Evolutionary conservation across 2,113 vertebrate genomes (phyloP), one percentile per base, ranked within the genome.

Genomic region (Sinocyclocheilus anophthalmus): DNA sequence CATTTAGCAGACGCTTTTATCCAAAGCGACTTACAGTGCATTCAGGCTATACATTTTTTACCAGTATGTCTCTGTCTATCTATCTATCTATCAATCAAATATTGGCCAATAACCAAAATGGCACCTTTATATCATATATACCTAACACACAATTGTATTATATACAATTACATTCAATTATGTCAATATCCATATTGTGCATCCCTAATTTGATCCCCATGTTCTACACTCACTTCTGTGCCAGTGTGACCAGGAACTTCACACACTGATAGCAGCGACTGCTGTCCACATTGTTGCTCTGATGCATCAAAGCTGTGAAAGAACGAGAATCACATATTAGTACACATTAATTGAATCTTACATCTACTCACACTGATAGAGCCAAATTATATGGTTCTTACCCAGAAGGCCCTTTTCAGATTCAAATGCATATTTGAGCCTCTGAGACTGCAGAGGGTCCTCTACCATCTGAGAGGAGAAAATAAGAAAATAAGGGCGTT

Each of bases 221-320:
- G 8, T 33, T 55, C 13, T 33, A 8, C 73, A 97, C 98, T 97
- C 92, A 99, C 98, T 99, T 99, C 87, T 99, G 98, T 90, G 98
- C 98, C 90, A 99, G 93, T 37, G 97, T 98, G 53, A 99, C 97
- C 59, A 99, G 95, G 93, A 99, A 99, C 92, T 99, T 99, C 83
- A 99, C 97, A 92, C 98, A 99, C 93, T 99, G 98, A 90, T 99
- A 99, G 93, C 98, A 99, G 78, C 98, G 98, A 53, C 98, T 96
- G 94, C 98, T 99, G 96, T 99, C 98, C 91, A 98, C 95, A 0
- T 98, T 98, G 91, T 99, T 99, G 90, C 97, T 99, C 92, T 99
- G 98, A 86, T 99, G 98, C 98, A 99, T 99, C 92, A 99, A 92
- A 50, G 98, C 98, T 99, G 93, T 7, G 87, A 87, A 87, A 76